Percentiles rank a stretch among this genome's conserved stretches.
Conservation (phyloP, 2,797 vertebrate species). For the Pseudochirops corinnae region DNA sequence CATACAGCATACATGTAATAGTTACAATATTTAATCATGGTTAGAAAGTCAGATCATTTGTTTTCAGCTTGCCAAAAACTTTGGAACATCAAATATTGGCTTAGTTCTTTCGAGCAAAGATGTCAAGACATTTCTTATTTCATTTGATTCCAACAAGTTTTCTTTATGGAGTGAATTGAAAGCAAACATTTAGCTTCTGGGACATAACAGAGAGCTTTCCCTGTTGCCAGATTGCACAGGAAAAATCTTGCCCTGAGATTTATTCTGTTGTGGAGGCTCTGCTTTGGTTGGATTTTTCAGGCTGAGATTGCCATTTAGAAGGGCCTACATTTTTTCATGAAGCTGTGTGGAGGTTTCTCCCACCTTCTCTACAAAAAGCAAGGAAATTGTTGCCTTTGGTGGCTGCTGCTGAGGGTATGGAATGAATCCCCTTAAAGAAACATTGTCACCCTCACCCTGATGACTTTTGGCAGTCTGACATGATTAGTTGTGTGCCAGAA, state of each 20-base stretch:
- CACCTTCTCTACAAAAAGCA: constrained; percentile 22
- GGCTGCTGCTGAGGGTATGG: background rate
- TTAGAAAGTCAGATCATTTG: constrained; percentile 5
- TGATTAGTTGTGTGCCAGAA: constrained; percentile 32
- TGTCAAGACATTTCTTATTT: background rate
- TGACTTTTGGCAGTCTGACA: fast-evolving
- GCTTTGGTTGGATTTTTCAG: background rate
- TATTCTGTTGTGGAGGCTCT: background rate
- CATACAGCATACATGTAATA: background rate
- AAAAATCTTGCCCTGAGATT: background rate
- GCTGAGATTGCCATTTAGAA: background rate
- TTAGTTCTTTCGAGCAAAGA: background rate
- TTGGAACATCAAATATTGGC: background rate
- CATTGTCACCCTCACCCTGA: constrained; percentile 19
- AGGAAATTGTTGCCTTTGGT: background rate
- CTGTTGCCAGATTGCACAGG: background rate
- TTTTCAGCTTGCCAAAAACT: constrained; percentile 18
- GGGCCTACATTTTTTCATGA: background rate
- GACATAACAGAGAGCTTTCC: background rate
- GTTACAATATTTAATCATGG: background rate
- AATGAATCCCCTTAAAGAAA: background rate
- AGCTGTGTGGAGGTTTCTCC: background rate
- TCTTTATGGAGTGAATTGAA: constrained; percentile 28
- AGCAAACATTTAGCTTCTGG: constrained; percentile 23
- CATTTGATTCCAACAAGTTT: constrained; percentile 37